Percentiles rank a stretch among this genome's conserved stretches.
phyloP scores from a whole-genome alignment of 2,888 invertebrate genomes.

The Catocala sponsa region DNA sequence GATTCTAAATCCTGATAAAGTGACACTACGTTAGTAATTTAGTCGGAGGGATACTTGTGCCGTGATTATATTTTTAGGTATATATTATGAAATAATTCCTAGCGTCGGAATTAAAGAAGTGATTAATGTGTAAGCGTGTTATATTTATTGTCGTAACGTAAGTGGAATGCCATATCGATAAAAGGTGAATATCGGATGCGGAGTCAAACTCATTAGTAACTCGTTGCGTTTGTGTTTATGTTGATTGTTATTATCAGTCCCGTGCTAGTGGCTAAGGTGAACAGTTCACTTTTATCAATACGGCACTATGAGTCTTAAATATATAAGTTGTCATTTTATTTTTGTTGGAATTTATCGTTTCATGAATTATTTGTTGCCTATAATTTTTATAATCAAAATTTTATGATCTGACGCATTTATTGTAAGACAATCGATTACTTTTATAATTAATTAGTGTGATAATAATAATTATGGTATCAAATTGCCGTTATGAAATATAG shows the following conservation, averaged over 20 bases:
- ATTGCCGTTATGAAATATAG: slow-evolving; percentile 86
- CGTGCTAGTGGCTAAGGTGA: slow-evolving; percentile 68
- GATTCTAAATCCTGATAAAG: slow-evolving; percentile 89
- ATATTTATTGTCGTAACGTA: slow-evolving; percentile 88
- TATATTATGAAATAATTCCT: slow-evolving; percentile 88
- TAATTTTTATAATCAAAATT: slow-evolving; percentile 87
- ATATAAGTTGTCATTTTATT: slow-evolving; percentile 83
- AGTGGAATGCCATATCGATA: slow-evolving; percentile 88
- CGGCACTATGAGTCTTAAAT: slow-evolving; percentile 85
- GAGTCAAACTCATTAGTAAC: slow-evolving; percentile 86
- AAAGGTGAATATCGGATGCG: slow-evolving; percentile 86
- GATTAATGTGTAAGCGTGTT: slow-evolving; percentile 89
- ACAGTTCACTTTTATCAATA: slow-evolving; percentile 87
- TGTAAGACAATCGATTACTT: slow-evolving; percentile 88
- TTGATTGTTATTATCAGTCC: slow-evolving; percentile 74
- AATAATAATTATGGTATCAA: slow-evolving; percentile 86
- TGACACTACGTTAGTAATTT: slow-evolving; percentile 88
- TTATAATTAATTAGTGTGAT: slow-evolving; percentile 88
- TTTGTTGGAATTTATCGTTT: slow-evolving; percentile 87
- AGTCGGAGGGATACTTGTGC: slow-evolving; percentile 89
- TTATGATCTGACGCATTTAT: slow-evolving; percentile 89
- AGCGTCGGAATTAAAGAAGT: slow-evolving; percentile 88
- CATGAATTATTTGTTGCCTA: slow-evolving; percentile 85
- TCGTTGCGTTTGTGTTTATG: slow-evolving; percentile 80
- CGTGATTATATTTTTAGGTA: slow-evolving; percentile 89